phyloP scores from a whole-genome alignment of 2,113 vertebrate species.

The Xiphophorus hellerii region DNA sequence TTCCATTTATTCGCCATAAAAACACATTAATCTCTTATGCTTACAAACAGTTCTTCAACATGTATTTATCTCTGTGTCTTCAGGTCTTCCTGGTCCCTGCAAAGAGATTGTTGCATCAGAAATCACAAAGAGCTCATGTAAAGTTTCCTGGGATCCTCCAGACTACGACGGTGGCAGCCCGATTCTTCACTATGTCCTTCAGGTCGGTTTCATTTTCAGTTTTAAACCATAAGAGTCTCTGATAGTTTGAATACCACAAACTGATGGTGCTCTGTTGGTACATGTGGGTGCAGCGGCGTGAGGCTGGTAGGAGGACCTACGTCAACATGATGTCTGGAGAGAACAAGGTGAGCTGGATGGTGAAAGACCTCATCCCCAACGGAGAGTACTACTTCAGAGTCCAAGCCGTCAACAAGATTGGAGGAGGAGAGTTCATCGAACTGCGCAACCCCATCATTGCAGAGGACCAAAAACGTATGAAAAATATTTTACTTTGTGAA shows the following conservation, averaged over 20 bases:
- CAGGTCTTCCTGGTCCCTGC: constrained; percentile 94
- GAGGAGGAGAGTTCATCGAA: constrained; percentile 95
- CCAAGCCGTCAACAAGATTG: constrained; percentile 96
- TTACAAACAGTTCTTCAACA: not conserved
- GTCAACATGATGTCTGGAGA: constrained; percentile 98
- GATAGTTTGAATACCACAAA: not conserved
- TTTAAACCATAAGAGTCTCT: not conserved
- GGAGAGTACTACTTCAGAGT: constrained; percentile 98
- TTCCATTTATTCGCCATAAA: not conserved
- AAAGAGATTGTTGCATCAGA: constrained; percentile 93
- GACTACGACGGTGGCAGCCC: constrained; percentile 94
- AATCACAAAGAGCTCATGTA: constrained; percentile 94
- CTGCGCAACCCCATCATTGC: constrained; percentile 94
- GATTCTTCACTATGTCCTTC: constrained; percentile 93
- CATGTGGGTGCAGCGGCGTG: constrained; percentile 84
- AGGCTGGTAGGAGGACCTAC: constrained; percentile 94
- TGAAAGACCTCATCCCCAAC: constrained; percentile 95
- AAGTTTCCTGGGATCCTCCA: constrained; percentile 95
- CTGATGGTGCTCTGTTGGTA: not conserved
- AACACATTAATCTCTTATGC: not conserved
- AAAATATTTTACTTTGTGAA: not conserved
- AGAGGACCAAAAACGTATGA: constrained; percentile 96
- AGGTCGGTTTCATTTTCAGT: constrained; percentile 46
- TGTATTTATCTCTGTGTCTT: constrained; percentile 8
- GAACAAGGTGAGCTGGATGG: constrained; percentile 92